phyloP scores from a whole-genome alignment of 2,797 vertebrate species.

The Cyprinodon diabolis region DNA sequence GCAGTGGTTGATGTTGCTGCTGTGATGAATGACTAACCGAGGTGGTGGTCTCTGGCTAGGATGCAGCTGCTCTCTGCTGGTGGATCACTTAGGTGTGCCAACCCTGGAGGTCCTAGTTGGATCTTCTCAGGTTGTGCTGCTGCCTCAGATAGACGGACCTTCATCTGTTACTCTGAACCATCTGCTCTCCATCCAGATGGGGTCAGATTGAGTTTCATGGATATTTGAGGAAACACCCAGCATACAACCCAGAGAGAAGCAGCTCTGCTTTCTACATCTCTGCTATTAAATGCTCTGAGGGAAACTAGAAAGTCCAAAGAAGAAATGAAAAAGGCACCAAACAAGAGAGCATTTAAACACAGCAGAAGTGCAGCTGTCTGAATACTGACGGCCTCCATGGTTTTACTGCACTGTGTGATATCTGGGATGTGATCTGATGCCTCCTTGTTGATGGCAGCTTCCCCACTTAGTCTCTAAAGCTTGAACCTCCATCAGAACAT shows the following conservation, averaged over 20 bases:
- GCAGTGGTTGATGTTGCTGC: conserved; percentile 45
- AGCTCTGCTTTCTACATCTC: conserved; percentile 21
- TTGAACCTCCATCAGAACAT: conserved; percentile 65
- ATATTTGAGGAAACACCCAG: conserved; percentile 33
- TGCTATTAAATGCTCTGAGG: conserved; percentile 7
- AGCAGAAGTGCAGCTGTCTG: conserved; percentile 47
- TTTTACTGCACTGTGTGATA: conserved; percentile 48
- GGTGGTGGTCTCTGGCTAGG: conserved; percentile 29
- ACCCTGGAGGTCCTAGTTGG: conserved; percentile 19
- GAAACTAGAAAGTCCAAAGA: background rate
- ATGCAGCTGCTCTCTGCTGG: conserved; percentile 45
- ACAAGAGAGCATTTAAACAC: conserved; percentile 35
- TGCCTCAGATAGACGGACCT: conserved; percentile 39
- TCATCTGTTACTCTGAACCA: conserved; percentile 46
- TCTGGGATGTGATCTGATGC: conserved; percentile 32
- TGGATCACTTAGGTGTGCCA: conserved; percentile 28
- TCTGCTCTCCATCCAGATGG: conserved; percentile 46
- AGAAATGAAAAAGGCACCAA: conserved; percentile 15
- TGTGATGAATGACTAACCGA: conserved; percentile 45
- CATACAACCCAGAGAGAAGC: conserved; percentile 29
- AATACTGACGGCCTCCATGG: conserved; percentile 23
- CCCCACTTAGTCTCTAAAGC: conserved; percentile 56
- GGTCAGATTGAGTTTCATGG: conserved; percentile 21
- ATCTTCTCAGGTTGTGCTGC: conserved; percentile 29
- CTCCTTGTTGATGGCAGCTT: conserved; percentile 45